Base-by-base conservation (phyloP, 2,888 invertebrate species). In the Crossocerus cetratus region DNA sequence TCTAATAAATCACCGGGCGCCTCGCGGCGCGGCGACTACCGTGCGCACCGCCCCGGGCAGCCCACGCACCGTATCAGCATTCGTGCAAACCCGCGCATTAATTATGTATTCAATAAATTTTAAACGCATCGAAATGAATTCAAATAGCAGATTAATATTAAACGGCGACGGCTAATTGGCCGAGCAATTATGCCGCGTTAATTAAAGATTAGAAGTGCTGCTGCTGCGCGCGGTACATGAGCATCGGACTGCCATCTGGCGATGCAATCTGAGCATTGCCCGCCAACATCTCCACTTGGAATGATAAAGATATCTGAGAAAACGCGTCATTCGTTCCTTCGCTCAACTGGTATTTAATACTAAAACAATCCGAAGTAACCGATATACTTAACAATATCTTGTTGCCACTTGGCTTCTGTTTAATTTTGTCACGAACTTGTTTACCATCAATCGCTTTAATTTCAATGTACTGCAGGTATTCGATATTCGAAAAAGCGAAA, bases 81-180 rank as follows among this genome's bases (percentile, higher is more conserved):
- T 84, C 84, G 76, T 32, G 32, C 77, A 82, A 81, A 83, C 81
- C 80, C 77, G 74, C 68, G 82, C 76, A 78, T 86, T 85, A 85
- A 88, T 87, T 88, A 87, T 87, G 87, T 84, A 87, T 86, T 88
- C 86, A 88, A 89, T 89, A 86, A 89, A 89, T 88, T 87, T 88
- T 86, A 86, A 88, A 86, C 84, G 83, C 84, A 89, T 87, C 86
- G 83, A 87, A 89, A 89, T 89, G 84, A 89, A 87, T 89, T 89
- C 88, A 87, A 89, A 89, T 88, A 86, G 87, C 84, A 86, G 87
- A 89, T 89, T 88, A 90, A 89, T 89, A 89, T 88, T 86, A 85
- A 88, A 85, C 86, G 85, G 82, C 76, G 81, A 79, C 76, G 80
- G 80, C 85, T 89, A 89, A 90, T 89, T 88, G 87, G 84, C 74